Evolutionary conservation across 1,140 invertebrate species (phyloP).

Genomic region (Drosophila sp.): DNA sequence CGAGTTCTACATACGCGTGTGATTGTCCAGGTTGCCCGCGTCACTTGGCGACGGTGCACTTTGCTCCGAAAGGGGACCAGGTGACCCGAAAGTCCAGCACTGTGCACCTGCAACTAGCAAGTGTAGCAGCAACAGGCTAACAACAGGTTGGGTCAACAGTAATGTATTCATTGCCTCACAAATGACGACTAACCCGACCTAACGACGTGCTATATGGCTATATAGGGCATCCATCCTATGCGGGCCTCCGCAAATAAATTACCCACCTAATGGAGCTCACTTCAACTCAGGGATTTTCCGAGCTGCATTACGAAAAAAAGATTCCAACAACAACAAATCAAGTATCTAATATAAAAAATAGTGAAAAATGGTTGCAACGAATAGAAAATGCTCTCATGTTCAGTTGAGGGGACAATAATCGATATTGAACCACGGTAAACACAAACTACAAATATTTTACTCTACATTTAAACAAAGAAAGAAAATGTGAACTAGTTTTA

Average conservation of each 20-base stretch:
- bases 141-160: conserved; percentile 21
- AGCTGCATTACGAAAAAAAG: conserved; percentile 40
- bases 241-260: conserved; percentile 51
- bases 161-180: conserved; percentile 52
- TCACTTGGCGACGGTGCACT: conserved; percentile 58
- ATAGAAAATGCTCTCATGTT: not conserved
- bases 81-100: conserved; percentile 58
- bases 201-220: conserved; percentile 43
- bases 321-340: conserved; percentile 22
- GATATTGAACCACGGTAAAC: no score
- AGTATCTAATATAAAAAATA: conserved; percentile 13
- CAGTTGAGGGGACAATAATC: no score
- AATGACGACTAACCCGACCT: conserved; percentile 58
- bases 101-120: conserved; percentile 7
- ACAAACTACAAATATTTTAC: no score
- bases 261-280: conserved; percentile 39
- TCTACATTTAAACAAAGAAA: no score
- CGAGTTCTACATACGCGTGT: conserved; percentile 60
- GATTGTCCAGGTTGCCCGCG: conserved; percentile 50
- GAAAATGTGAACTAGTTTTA: no score
- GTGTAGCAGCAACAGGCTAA: conserved; percentile 36
- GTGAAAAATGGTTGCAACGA: not conserved
- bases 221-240: conserved; percentile 55
- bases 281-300: conserved; percentile 68
- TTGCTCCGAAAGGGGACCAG: not conserved